Conservation (phyloP, 1,140 invertebrate species). For the Scylla paramamosain region DNA sequence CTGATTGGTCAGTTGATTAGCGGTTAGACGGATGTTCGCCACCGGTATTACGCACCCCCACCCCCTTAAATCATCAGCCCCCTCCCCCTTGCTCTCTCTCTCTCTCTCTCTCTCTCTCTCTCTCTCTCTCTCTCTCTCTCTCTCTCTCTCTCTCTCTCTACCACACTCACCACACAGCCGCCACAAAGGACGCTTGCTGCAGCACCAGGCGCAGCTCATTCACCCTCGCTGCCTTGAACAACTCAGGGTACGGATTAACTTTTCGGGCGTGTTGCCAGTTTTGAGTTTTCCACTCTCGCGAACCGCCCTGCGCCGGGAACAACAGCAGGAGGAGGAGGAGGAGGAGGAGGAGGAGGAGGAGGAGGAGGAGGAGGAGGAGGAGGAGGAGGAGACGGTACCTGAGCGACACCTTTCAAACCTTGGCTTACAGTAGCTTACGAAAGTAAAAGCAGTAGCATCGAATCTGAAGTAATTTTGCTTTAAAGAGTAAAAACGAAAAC, state of each 20-base stretch:
- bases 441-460: too few relatives aligned
- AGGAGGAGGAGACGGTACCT: background rate
- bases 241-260: constrained; percentile 43
- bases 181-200: background rate
- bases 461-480: too few relatives aligned
- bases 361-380: constrained; percentile 24
- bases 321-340: constrained; percentile 21
- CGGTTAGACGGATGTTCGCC: constrained; percentile 74
- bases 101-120: constrained; percentile 39
- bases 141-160: background rate
- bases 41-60: constrained; percentile 74
- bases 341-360: background rate
- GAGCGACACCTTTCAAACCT: background rate
- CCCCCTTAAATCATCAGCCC: constrained; percentile 71
- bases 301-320: background rate
- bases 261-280: constrained; percentile 15
- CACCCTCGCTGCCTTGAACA: background rate
- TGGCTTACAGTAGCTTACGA: too few relatives aligned
- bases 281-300: background rate
- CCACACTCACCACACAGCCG: constrained; percentile 37
- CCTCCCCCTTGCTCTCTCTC: constrained; percentile 1
- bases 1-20: constrained; percentile 75
- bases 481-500: too few relatives aligned
- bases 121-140: constrained; percentile 30
- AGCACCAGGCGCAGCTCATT: background rate